These are phyloP conservation scores for Drosophila yakuba DNA, from an alignment of 1,140 invertebrate genomes.

Conservation along the genomic window DNA sequence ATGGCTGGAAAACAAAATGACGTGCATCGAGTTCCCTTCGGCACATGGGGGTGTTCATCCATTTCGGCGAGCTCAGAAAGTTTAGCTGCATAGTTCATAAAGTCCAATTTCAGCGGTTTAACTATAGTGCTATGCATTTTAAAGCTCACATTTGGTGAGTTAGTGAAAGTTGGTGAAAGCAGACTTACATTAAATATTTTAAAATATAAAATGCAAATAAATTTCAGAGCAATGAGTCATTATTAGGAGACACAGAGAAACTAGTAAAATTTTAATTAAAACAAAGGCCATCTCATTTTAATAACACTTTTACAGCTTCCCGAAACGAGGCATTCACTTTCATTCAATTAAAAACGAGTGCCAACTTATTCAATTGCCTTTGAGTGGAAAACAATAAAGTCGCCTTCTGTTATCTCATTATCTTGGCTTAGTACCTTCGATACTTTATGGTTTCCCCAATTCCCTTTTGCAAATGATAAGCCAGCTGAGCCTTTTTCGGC, in stretches of 20 bases:
- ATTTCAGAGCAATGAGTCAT: neutral
- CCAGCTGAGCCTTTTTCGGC: slow-evolving; percentile 3
- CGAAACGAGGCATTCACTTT: neutral
- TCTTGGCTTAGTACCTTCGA: slow-evolving; percentile 11
- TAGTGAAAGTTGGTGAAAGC: neutral
- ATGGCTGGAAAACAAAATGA: slow-evolving; percentile 36
- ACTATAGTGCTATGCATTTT: slow-evolving; percentile 1
- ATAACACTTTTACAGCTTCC: neutral
- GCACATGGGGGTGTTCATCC: slow-evolving; percentile 8
- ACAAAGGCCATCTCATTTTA: neutral
- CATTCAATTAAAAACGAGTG: slow-evolving; percentile 21
- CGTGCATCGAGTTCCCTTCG: slow-evolving; percentile 21
- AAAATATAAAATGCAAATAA: neutral
- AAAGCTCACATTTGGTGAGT: neutral
- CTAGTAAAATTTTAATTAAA: neutral
- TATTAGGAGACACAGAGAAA: neutral
- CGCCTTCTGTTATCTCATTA: slow-evolving; percentile 17
- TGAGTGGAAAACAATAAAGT: slow-evolving; percentile 12
- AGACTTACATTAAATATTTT: neutral
- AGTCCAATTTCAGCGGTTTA: neutral
- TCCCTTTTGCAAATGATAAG: slow-evolving; percentile 12
- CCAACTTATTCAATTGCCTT: slow-evolving; percentile 14
- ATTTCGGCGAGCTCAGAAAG: slow-evolving; percentile 4
- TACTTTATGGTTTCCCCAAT: slow-evolving; percentile 10
- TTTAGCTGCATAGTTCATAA: neutral